A percentile compares a stretch with the other conserved stretches of the same genome.
phyloP scores from a whole-genome alignment of 1,140 invertebrate genomes.

The Lepidotrigona ventralis region DNA sequence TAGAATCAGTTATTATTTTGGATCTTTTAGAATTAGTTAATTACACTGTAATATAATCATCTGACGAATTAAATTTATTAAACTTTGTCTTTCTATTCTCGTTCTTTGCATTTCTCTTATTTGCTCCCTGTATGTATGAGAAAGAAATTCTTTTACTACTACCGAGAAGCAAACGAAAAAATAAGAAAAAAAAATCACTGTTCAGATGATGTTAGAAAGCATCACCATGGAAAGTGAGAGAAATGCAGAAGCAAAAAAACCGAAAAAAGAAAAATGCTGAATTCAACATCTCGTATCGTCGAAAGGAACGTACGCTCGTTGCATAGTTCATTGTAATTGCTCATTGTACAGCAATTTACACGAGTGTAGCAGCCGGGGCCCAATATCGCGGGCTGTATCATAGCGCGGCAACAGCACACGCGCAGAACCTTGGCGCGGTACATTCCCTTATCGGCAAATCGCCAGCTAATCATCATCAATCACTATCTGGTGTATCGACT shows the following conservation, averaged over 20 bases:
- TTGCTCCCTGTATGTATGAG: too few relatives aligned
- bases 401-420: conserved; percentile 62
- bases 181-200: too few relatives aligned
- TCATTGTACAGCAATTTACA: conserved; percentile 73
- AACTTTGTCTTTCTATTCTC: too few relatives aligned
- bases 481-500: conserved; percentile 68
- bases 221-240: neutral
- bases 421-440: conserved; percentile 51
- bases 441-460: conserved; percentile 78
- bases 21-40: too few relatives aligned
- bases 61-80: too few relatives aligned
- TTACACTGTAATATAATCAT: too few relatives aligned
- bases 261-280: neutral
- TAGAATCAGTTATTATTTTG: too few relatives aligned
- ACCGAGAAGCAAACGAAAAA: neutral
- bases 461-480: conserved; percentile 79
- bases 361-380: conserved; percentile 64
- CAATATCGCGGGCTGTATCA: conserved; percentile 71
- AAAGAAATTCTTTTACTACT: too few relatives aligned
- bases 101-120: too few relatives aligned
- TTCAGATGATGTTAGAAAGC: too few relatives aligned
- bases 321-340: conserved; percentile 62
- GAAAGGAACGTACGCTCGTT: neutral
- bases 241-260: too few relatives aligned
- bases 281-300: neutral